Base-by-base conservation (phyloP, 2,888 invertebrate genomes). In the Andrena praecox region DNA sequence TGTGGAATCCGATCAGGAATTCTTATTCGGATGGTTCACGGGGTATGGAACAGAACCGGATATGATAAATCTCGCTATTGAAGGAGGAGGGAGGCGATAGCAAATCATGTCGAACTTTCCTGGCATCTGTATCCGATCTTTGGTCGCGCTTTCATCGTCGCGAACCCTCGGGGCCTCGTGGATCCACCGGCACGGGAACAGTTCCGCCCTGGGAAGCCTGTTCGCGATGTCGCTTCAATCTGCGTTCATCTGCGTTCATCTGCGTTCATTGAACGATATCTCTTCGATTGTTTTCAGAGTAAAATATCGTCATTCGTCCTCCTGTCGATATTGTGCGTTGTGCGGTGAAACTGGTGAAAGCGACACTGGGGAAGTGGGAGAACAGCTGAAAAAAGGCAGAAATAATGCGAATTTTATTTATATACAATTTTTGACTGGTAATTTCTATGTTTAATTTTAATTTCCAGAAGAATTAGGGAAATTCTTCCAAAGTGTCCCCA, bases 41-140 rank as follows among this genome's bases (percentile, higher is more conserved):
- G 8, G 24, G 8, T 50, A 24, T 24, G 31, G 72, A 59, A 52
- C 16, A 27, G 67, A 52, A 56, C 2, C 42, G 27, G 27, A 35
- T 80, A 72, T 31, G 67, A 52, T 80, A 68, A 63, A 63, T 77
- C 31, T 78, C 54, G 8, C 1, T 66, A 60, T 79, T 67, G 56
- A 60, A 66, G 60, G 50, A 60, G 60, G 60, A 60, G 24, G 27
- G 31, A 70, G 12, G 16, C 59, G 48, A 29, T 12, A 5, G 8
- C 6, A 63, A 12, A 50, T 63, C 12, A 52, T 7, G 20, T 5
- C n/a, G 52, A 67, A 27, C 68, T 80, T 67, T 42, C n/a, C 56
- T 33, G 20, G 7, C 24, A 16, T 63, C 42, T 62, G 31, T 81
- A 81, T 59, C 24, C 50, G 59, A 73, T 69, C 68, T 64, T 68